Conservation (phyloP, 2,888 invertebrate genomes). For the Cheilosia vernalis region DNA sequence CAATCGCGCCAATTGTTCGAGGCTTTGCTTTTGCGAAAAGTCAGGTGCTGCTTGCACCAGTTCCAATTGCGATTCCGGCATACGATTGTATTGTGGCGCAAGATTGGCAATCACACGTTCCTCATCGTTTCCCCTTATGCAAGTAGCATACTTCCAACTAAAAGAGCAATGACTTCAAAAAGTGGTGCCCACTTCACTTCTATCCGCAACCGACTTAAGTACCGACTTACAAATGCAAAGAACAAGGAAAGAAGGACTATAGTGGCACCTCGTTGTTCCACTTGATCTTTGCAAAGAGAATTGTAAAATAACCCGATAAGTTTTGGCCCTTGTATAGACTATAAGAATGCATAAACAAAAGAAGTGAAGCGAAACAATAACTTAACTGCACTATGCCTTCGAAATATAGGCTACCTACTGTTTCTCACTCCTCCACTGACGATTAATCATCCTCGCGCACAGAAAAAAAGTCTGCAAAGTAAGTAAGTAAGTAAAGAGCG, state of each 20-base stretch:
- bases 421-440: constrained; percentile 16
- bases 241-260: constrained; percentile 25
- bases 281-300: constrained; percentile 55
- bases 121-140: too few relatives aligned
- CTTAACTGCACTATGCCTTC: constrained; percentile 32
- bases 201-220: neutral
- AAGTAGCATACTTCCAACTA: neutral
- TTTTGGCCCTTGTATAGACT: constrained; percentile 12
- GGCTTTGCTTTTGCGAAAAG: too few relatives aligned
- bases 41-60: too few relatives aligned
- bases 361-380: constrained; percentile 19
- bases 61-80: too few relatives aligned
- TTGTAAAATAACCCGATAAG: constrained; percentile 36
- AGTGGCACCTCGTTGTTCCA: constrained; percentile 36
- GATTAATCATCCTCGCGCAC: neutral
- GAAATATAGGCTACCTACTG: constrained; percentile 22
- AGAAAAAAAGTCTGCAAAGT: constrained; percentile 21
- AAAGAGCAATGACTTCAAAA: neutral
- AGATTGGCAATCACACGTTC: too few relatives aligned
- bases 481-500: neutral
- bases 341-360: constrained; percentile 25
- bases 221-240: constrained; percentile 41
- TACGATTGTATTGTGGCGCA: too few relatives aligned
- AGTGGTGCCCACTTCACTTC: neutral
- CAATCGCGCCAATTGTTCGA: too few relatives aligned